These are phyloP conservation scores for Periparus ater DNA, from an alignment of 2,797 vertebrate genomes.

Conservation along the genomic window DNA sequence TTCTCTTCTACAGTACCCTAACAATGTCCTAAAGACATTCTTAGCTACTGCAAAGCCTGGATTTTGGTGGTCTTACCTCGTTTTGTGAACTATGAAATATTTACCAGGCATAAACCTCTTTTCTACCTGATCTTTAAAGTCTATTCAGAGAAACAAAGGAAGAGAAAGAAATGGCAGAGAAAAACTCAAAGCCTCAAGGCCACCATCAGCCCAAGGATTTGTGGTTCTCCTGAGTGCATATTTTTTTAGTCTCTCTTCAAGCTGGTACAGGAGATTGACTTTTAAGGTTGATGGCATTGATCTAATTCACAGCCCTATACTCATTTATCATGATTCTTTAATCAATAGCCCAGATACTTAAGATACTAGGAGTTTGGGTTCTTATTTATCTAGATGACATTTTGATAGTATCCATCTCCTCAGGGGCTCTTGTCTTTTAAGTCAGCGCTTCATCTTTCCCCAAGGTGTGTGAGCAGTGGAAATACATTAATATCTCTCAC, in stretches of 20 bases:
- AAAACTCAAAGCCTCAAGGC: conserved; percentile 38
- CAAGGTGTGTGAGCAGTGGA: neutral
- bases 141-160: neutral
- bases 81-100: neutral
- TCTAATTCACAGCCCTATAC: conserved; percentile 57
- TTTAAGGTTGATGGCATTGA: conserved; percentile 63
- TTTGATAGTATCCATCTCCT: conserved; percentile 57
- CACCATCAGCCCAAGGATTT: conserved; percentile 49
- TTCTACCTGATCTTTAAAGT: neutral
- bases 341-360: conserved; percentile 65
- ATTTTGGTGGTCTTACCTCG: neutral
- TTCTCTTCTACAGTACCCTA: neutral
- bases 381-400: conserved; percentile 57
- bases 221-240: conserved; percentile 35
- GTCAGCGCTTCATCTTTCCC: neutral
- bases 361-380: conserved; percentile 45
- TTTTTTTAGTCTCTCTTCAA: conserved; percentile 60
- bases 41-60: neutral
- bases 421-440: conserved; percentile 34
- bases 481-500: neutral
- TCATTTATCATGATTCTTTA: conserved; percentile 70
- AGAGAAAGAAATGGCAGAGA: neutral
- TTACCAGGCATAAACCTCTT: neutral
- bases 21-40: neutral
- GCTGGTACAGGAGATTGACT: conserved; percentile 63